phyloP scores from a whole-genome alignment of 2,888 invertebrate species.

The Drepana falcataria region DNA sequence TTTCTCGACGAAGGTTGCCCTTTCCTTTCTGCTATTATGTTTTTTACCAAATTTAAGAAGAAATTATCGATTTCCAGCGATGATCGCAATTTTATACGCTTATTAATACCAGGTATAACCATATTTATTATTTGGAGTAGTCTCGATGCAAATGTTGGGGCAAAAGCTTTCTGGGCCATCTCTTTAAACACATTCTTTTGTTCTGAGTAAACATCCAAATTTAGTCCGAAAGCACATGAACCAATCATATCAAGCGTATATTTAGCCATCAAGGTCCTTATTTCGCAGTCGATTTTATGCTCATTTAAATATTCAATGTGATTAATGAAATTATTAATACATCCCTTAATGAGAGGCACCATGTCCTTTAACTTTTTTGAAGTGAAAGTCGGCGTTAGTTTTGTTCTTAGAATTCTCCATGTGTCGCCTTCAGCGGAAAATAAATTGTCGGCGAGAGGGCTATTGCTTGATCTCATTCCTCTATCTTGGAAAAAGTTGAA shows the following conservation, averaged over 20 bases:
- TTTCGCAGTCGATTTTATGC: slow-evolving; percentile 24
- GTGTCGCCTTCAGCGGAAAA: slow-evolving; percentile 34
- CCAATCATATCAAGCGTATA: slow-evolving; percentile 41
- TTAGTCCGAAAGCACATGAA: slow-evolving; percentile 36
- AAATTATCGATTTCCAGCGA: slow-evolving; percentile 20
- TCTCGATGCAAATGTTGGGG: slow-evolving; percentile 8
- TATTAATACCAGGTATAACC: slow-evolving; percentile 24
- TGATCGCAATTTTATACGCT: slow-evolving; percentile 5
- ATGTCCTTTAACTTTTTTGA: slow-evolving; percentile 35
- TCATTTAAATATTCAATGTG: slow-evolving; percentile 21
- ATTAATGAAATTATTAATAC: slow-evolving; percentile 22
- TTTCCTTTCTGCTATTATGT: slow-evolving; percentile 28
- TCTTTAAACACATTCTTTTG: slow-evolving; percentile 29
- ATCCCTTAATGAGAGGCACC: slow-evolving; percentile 34
- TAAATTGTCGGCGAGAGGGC: slow-evolving; percentile 28
- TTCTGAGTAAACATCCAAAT: slow-evolving; percentile 28
- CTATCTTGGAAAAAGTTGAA: slow-evolving; percentile 17
- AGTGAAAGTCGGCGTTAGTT: slow-evolving; percentile 37
- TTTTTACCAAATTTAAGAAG: slow-evolving; percentile 21
- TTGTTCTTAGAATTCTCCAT: slow-evolving; percentile 38
- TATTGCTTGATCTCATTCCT: slow-evolving; percentile 22
- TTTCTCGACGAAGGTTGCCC: slow-evolving; percentile 29
- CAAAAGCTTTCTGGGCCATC: slow-evolving; percentile 22
- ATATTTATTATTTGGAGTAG: slow-evolving; percentile 15
- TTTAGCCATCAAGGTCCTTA: slow-evolving; percentile 29